Evolutionary conservation across 2,797 vertebrate genomes (phyloP).

Genomic region (Siniperca scherzeri): DNA sequence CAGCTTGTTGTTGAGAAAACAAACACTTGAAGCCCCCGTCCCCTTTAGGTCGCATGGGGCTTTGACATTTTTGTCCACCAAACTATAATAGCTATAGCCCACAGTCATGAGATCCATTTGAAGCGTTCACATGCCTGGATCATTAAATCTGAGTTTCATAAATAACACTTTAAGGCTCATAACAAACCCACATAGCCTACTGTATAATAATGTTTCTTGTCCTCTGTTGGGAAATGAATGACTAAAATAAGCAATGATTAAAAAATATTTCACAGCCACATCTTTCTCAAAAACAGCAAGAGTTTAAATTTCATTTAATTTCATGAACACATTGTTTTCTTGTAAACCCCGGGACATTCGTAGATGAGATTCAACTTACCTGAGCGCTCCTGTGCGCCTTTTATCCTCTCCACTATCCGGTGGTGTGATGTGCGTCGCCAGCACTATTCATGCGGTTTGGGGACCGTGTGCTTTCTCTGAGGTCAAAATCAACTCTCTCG

Average conservation of each 20-base stretch:
- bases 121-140: not conserved
- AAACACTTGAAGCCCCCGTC: conserved; percentile 68
- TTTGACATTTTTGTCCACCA: conserved; percentile 39
- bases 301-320: not conserved
- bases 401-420: conserved; percentile 49
- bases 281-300: not conserved
- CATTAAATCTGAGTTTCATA: not conserved
- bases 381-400: conserved; percentile 50
- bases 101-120: not conserved
- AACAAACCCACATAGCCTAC: not conserved
- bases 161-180: not conserved
- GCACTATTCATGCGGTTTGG: not conserved
- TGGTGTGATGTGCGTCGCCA: conserved; percentile 35
- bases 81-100: not conserved
- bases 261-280: not conserved
- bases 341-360: not conserved
- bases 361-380: conserved; percentile 48
- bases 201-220: not conserved
- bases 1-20: conserved; percentile 80
- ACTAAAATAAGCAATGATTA: not conserved
- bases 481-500: conserved; percentile 9
- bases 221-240: not conserved
- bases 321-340: not conserved
- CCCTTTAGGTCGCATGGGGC: conserved; percentile 27
- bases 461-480: not conserved